Percentiles rank a stretch among this genome's conserved stretches.
Evolutionary conservation across 2,113 vertebrate species (phyloP).

Genomic region (Mormyrus iriodes): DNA sequence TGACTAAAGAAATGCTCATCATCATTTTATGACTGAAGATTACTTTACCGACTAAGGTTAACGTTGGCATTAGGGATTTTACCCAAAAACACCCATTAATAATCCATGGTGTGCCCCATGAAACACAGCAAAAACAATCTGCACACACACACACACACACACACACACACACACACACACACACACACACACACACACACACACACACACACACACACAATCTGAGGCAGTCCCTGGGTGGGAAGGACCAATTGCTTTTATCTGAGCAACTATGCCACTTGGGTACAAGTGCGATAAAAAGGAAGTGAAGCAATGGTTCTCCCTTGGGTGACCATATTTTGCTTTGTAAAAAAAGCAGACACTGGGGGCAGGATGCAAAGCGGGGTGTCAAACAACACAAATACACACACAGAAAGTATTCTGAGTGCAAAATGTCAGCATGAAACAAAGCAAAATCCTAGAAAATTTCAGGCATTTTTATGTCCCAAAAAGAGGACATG

Average conservation of each 20-base stretch:
- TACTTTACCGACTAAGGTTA: neutral
- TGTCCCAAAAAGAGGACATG: neutral
- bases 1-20: neutral
- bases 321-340: neutral
- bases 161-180: no score
- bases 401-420: neutral
- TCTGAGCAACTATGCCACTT: neutral
- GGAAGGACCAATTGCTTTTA: neutral
- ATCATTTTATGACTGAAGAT: neutral
- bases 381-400: neutral
- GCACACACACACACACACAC: no score
- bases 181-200: no score
- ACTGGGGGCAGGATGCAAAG: neutral
- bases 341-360: neutral
- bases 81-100: neutral
- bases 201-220: no score
- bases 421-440: neutral
- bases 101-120: neutral
- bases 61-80: neutral
- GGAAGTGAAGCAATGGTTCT: neutral
- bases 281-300: neutral
- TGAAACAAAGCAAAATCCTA: neutral
- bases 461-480: neutral
- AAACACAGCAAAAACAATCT: neutral
- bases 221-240: neutral